phyloP scores from a whole-genome alignment of 2,797 vertebrate genomes.

The Sebastes steindachneri region DNA sequence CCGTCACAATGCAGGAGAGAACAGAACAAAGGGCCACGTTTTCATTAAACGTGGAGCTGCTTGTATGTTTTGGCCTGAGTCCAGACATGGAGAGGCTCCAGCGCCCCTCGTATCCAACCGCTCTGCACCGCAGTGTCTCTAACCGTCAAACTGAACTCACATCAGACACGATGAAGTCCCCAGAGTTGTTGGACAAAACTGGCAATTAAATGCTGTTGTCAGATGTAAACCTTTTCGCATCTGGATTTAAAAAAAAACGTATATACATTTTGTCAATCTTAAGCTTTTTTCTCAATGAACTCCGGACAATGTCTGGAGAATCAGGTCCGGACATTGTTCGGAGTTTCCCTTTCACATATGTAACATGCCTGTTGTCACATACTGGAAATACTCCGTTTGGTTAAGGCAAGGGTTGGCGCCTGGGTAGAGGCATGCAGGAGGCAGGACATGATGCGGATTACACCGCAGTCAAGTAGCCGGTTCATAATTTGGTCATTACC shows the following conservation, averaged over 20 bases:
- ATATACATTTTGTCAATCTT: neutral
- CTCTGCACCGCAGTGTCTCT: slow-evolving; percentile 20
- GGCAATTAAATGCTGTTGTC: slow-evolving; percentile 5
- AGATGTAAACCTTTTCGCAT: neutral
- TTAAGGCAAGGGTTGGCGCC: neutral
- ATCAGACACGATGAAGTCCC: slow-evolving; percentile 15
- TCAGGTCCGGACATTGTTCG: neutral
- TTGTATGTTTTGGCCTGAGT: slow-evolving; percentile 65
- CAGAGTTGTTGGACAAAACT: neutral
- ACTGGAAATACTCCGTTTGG: neutral
- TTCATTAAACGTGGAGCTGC: slow-evolving; percentile 57
- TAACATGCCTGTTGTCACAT: neutral
- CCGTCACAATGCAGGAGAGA: slow-evolving; percentile 49
- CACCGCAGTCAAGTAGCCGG: fast-evolving
- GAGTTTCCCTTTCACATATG: neutral
- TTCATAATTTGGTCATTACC: neutral
- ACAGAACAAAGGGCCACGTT: slow-evolving; percentile 36
- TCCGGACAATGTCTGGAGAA: neutral
- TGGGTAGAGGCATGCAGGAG: neutral
- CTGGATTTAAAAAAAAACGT: neutral
- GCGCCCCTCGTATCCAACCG: slow-evolving; percentile 19
- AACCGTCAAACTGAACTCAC: slow-evolving; percentile 11
- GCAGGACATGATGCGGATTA: neutral
- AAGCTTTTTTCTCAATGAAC: neutral
- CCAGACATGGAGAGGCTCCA: slow-evolving; percentile 46